A percentile compares a stretch with the other conserved stretches of the same genome.
phyloP scores from a whole-genome alignment of 2,888 invertebrate genomes.

The Ornithoptera priamus region DNA sequence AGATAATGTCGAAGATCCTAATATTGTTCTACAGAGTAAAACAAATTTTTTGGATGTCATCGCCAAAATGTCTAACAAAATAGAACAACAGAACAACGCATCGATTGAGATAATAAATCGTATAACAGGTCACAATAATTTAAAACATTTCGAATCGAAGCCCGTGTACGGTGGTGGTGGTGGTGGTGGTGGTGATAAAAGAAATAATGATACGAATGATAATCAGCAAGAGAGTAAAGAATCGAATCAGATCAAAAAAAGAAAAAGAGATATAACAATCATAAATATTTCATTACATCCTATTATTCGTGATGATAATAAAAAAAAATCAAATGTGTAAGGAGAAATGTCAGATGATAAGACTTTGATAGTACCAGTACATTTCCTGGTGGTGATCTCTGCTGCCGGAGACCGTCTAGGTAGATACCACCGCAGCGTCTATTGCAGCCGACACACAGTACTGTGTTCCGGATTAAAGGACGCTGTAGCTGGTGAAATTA shows the following conservation, averaged over 20 bases:
- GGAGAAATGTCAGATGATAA: background rate
- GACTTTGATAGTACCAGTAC: no score
- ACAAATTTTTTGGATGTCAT: constrained; percentile 43
- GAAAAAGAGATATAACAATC: constrained; percentile 15
- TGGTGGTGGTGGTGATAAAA: background rate
- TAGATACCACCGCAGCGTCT: no score
- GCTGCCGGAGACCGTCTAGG: no score
- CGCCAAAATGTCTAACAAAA: constrained; percentile 49
- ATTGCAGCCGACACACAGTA: no score
- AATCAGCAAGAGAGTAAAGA: background rate
- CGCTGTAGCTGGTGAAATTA: no score
- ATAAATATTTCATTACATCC: constrained; percentile 6
- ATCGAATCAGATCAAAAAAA: background rate
- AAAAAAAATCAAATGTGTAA: background rate
- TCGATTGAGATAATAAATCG: constrained; percentile 52
- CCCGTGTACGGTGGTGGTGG: background rate
- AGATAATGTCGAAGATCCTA: constrained; percentile 5
- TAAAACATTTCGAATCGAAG: constrained; percentile 6
- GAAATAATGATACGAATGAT: background rate
- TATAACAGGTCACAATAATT: constrained; percentile 33
- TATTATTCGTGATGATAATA: background rate
- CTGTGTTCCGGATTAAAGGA: no score
- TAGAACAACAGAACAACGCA: constrained; percentile 58
- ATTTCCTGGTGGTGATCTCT: no score
- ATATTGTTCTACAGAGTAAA: constrained; percentile 2